Conservation (phyloP, 92 coral and sea anemone species). For the Micromussa lordhowensis region DNA sequence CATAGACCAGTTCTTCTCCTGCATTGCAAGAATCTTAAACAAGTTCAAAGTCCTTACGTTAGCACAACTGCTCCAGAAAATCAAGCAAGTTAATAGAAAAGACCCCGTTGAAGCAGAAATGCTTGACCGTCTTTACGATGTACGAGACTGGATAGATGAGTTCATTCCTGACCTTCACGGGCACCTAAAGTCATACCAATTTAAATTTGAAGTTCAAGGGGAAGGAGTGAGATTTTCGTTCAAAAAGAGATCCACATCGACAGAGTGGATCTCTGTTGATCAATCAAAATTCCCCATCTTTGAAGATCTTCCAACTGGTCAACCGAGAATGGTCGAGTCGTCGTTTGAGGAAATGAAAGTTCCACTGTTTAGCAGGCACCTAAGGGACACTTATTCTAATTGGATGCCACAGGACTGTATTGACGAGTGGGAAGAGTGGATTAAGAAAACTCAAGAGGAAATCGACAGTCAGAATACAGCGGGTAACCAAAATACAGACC, state of each 20-base stretch:
- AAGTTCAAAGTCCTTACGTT: background rate
- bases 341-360: background rate
- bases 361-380: background rate
- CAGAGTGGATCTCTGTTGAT: background rate
- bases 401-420: background rate
- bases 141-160: background rate
- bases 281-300: background rate
- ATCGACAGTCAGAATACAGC: background rate
- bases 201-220: background rate
- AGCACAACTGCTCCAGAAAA: background rate
- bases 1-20: constrained; percentile 36
- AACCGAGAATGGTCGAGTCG: background rate
- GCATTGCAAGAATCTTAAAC: constrained; percentile 13
- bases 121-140: background rate
- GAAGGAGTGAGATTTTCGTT: background rate
- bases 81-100: background rate
- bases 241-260: background rate
- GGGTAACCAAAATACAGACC: background rate
- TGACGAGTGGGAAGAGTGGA: background rate
- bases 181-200: constrained; percentile 1
- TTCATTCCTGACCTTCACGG: constrained; percentile 11
- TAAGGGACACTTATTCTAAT: background rate
- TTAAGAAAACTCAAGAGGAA: background rate
- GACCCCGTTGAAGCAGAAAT: background rate
- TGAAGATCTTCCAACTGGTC: background rate